Conservation (phyloP, 2,888 invertebrate species). For the Acleris literana region DNA sequence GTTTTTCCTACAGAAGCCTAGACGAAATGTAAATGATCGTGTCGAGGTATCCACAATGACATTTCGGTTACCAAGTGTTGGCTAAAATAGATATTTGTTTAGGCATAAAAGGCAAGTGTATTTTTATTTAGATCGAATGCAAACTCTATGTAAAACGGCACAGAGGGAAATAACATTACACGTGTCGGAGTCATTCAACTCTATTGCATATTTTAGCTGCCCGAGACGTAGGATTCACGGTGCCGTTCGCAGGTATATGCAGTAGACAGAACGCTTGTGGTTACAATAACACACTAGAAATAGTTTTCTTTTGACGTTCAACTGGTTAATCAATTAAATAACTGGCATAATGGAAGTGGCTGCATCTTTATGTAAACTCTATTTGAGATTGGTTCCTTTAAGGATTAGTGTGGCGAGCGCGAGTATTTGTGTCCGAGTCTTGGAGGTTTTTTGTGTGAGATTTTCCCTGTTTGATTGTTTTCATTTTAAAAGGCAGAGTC, state of each 20-base stretch:
- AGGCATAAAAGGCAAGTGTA: conserved; percentile 37
- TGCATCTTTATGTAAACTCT: no score
- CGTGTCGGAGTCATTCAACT: conserved; percentile 50
- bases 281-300: no score
- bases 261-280: neutral
- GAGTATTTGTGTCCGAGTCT: no score
- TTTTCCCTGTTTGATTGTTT: no score
- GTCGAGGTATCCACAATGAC: neutral
- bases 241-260: neutral
- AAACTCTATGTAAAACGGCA: conserved; percentile 47
- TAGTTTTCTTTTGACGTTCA: no score
- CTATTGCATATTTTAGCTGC: conserved; percentile 40
- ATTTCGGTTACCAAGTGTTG: conserved; percentile 4
- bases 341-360: no score
- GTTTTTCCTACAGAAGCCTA: neutral
- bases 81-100: conserved; percentile 8
- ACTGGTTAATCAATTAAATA: no score
- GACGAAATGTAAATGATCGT: neutral
- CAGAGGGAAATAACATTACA: conserved; percentile 41
- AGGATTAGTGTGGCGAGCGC: no score
- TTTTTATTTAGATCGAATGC: conserved; percentile 53
- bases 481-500: no score
- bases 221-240: conserved; percentile 34
- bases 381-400: no score
- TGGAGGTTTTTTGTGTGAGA: no score